Base-by-base conservation (phyloP, 2,888 invertebrate species). In the Biston betularia region DNA sequence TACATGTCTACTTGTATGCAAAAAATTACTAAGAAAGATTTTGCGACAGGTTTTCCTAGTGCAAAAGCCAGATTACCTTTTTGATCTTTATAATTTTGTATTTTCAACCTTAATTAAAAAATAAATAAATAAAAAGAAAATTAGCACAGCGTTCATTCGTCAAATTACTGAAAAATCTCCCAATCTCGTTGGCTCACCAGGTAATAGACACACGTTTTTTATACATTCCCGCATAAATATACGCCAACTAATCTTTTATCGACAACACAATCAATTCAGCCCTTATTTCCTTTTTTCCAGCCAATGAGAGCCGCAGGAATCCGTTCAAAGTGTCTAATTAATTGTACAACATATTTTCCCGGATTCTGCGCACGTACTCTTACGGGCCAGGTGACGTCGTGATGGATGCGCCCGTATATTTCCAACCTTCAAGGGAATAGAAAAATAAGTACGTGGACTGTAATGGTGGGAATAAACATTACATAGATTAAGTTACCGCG, bases 301-400 rank as follows among this genome's bases (percentile, higher is more conserved):
- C 86, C 87, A 88, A 89, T 89, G 87, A 85, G 84, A 81, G 77
- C 81, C 78, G 75, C 78, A 81, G 78, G 82, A 85, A 88, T 87
- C 89, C 88, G 85, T 88, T 85, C 83, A 84, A 87, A 89, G 86
- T 87, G 80, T 81, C 84, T 88, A 88, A 90, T 90, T 90, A 89
- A 90, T 89, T 86, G 88, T 81, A 79, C 79, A 82, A 82, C 85
- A 89, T 89, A 89, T 89, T 87, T 83, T 78, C 74, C 79, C 74
- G 55, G 50, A 89, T 81, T 79, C 84, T 78, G 79, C 83, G 86
- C 89, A 85, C 87, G 87, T 88, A 24, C 24, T 24, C 24, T 2
- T 24, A 83, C 81, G 75, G 73, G 76, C 76, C 89, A 87, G 87
- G 88, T 88, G 88, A 87, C 83, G 88, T 85, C 82, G 79, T 85